Base-by-base conservation (phyloP, 2,888 invertebrate species). In the Pantelozetes paolii region DNA sequence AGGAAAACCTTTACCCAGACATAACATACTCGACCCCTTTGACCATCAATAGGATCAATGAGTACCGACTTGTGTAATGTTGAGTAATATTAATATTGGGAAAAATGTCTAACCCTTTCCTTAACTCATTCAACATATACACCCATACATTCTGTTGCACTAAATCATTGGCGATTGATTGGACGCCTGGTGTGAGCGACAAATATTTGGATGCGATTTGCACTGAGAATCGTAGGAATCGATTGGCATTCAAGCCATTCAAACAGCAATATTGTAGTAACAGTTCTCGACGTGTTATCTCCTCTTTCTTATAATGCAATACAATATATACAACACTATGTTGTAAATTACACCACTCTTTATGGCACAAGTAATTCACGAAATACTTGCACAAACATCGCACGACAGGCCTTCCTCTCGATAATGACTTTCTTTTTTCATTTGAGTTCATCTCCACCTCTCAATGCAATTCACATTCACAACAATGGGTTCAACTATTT, bases 381-480 rank as follows among this genome's bases (percentile, higher is more conserved):
- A 50, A 40, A 40, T 13, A 40, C 13, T 20, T 20, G 5, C 50
- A n/a, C 57, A 57, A 57, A 57, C 23, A 23, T 57, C 11, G 57
- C 57, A 28, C 57, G 57, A 57, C 57, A 57, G 57, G 57, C 57
- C 57, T 57, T 57, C 57, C 57, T 57, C 28, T 57, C 57, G 28
- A 57, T 57, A 57, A 57, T 57, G 57, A 57, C 57, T 57, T 57
- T 57, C 57, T 57, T 28, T 57, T 57, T 23, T 57, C 57, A 9
- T 23, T 15, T 45, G 6, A 36, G 45, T 18, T 15, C 18, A 2
- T 45, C 45, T 45, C 45, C 15, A 6, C 15, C 45, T 45, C 18
- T 15, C 2, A 45, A 6, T 45, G 45, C 15, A 45, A 36, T 36
- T 5, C 36, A 5, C 36, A 36, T 36, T 36, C 36, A 36, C 11